phyloP scores from a whole-genome alignment of 2,113 vertebrate species.

The Eubucco bourcierii region DNA sequence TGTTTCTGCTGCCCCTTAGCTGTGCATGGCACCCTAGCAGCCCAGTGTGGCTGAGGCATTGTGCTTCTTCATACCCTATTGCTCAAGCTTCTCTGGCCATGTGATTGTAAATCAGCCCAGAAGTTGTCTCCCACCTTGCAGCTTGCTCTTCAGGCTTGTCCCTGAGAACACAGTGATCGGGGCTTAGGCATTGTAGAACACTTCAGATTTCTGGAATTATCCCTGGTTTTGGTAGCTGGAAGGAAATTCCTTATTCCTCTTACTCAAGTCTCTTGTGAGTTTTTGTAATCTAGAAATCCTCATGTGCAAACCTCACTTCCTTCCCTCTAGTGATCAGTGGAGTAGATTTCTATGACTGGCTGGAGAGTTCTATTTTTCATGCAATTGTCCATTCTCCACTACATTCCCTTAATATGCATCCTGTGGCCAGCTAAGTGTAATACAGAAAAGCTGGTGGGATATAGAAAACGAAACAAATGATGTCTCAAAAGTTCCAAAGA shows the following conservation, averaged over 20 bases:
- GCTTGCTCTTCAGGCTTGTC: constrained; percentile 9
- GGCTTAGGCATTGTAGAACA: background rate
- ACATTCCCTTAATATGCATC: background rate
- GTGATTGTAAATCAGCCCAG: background rate
- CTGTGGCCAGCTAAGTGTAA: background rate
- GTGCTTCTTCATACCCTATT: background rate
- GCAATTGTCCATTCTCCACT: background rate
- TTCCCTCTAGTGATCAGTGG: background rate
- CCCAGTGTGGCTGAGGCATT: background rate
- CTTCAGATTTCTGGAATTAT: background rate
- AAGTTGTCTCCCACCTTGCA: background rate
- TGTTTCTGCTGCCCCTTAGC: background rate
- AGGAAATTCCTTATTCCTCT: constrained; percentile 25
- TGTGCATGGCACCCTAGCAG: background rate
- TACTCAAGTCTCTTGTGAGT: background rate
- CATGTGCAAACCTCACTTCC: constrained; percentile 19
- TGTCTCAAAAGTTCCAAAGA: background rate
- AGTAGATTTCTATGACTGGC: background rate
- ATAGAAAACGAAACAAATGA: background rate
- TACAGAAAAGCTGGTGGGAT: background rate
- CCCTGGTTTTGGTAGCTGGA: background rate
- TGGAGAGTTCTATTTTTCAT: background rate
- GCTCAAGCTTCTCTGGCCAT: background rate
- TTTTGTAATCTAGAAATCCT: constrained; percentile 19
- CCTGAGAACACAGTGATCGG: background rate